phyloP scores from a whole-genome alignment of 2,797 vertebrate genomes.

The Paratrypauchen microcephalus region DNA sequence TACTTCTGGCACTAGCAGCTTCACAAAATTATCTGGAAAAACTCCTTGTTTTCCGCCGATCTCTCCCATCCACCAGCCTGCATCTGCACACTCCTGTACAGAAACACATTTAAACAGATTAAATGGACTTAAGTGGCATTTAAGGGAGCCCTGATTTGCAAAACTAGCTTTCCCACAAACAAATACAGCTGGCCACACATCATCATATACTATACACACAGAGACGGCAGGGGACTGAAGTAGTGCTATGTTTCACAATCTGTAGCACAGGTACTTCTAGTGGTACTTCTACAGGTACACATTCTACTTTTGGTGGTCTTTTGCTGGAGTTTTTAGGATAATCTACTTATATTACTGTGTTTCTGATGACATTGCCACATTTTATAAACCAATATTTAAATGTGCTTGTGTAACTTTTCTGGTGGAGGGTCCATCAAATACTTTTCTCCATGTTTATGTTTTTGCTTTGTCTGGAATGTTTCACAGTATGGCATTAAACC shows the following conservation, averaged over 20 bases:
- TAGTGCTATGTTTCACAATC: not conserved
- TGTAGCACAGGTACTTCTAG: no score
- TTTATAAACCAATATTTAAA: no score
- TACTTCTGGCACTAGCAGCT: slow-evolving; percentile 87
- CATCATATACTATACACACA: not conserved
- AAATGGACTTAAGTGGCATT: not conserved
- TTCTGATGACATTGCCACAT: no score
- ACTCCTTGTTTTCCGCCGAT: slow-evolving; percentile 88
- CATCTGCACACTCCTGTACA: slow-evolving; percentile 90
- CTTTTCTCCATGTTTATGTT: no score
- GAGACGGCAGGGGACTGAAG: not conserved
- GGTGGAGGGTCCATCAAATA: no score
- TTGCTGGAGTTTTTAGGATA: no score
- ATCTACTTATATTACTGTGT: no score
- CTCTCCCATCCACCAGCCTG: slow-evolving; percentile 98
- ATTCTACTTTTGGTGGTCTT: no score
- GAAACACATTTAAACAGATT: not conserved
- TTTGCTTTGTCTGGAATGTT: no score
- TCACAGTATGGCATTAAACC: no score
- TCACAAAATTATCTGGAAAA: slow-evolving; percentile 98
- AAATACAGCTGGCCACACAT: slow-evolving; percentile 9
- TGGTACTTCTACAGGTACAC: no score
- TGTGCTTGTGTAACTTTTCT: no score
- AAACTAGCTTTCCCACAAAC: slow-evolving; percentile 15
- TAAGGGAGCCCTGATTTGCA: slow-evolving; percentile 16